phyloP scores from a whole-genome alignment of 2,888 invertebrate species.

The Gandaritis pyraliata region DNA sequence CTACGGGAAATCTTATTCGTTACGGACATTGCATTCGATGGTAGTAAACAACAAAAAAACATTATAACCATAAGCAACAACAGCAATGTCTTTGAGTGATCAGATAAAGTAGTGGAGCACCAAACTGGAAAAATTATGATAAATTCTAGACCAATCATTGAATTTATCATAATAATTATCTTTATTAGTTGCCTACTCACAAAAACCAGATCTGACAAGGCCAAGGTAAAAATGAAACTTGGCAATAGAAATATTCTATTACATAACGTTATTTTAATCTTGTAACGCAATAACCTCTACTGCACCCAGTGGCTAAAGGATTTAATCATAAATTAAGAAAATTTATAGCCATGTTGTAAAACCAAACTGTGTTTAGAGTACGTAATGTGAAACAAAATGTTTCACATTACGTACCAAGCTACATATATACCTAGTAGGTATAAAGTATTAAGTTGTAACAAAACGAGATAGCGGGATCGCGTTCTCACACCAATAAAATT shows the following conservation, averaged over 20 bases:
- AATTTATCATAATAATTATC: neutral
- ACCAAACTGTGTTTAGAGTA: neutral
- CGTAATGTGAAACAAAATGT: conserved; percentile 11
- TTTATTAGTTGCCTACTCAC: conserved; percentile 12
- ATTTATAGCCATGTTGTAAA: conserved; percentile 11
- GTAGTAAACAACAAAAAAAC: neutral
- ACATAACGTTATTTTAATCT: conserved; percentile 2
- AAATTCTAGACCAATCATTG: neutral
- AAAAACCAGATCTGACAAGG: conserved; percentile 29
- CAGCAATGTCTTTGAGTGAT: too few species aligned
- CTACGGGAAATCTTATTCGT: conserved; percentile 6
- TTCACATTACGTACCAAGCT: conserved; percentile 1
- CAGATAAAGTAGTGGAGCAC: too few species aligned
- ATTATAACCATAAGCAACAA: too few species aligned
- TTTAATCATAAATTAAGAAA: conserved; percentile 4
- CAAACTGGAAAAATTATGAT: neutral
- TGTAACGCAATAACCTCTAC: neutral
- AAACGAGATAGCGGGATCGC: conserved; percentile 19
- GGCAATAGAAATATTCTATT: neutral
- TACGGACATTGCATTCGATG: conserved; percentile 19
- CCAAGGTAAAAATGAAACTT: conserved; percentile 27
- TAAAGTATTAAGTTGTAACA: neutral
- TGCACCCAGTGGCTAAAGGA: neutral
- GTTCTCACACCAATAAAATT: conserved; percentile 38
- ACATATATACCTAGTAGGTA: conserved; percentile 8